phyloP scores from a whole-genome alignment of 1,140 invertebrate genomes.

The Mactra quadrangularis region DNA sequence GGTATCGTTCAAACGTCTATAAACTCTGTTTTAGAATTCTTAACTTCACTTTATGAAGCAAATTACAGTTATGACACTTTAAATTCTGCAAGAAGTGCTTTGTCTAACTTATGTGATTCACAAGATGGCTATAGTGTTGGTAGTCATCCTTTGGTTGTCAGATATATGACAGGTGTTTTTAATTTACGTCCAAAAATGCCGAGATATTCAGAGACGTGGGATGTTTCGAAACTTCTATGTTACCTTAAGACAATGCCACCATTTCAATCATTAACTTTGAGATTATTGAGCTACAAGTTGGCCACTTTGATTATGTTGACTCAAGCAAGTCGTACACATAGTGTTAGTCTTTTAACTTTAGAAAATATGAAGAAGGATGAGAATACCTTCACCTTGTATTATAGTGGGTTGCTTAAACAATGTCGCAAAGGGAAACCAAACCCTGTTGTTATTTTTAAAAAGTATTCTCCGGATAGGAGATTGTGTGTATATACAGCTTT shows the following conservation, averaged over 20 bases:
- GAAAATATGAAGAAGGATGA: constrained; percentile 18
- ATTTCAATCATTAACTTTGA: constrained; percentile 9
- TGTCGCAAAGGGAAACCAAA: constrained; percentile 3
- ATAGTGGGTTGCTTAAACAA: constrained; percentile 37
- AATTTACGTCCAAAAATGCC: constrained; percentile 45
- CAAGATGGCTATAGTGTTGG: constrained; percentile 26
- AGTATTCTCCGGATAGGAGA: constrained; percentile 13
- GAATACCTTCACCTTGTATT: constrained; percentile 1
- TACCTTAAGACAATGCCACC: constrained; percentile 28
- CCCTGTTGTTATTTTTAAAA: constrained; percentile 1
- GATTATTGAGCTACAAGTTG: constrained; percentile 27
- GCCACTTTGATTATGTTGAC: constrained; percentile 14
- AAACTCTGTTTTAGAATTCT: constrained; percentile 50
- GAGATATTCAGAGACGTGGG: constrained; percentile 56
- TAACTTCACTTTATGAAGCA: constrained; percentile 52
- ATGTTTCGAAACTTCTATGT: constrained; percentile 42
- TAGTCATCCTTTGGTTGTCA: constrained; percentile 36
- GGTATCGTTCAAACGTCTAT: constrained; percentile 43
- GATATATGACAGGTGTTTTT: constrained; percentile 56
- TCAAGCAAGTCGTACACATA: constrained; percentile 18
- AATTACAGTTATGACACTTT: constrained; percentile 48
- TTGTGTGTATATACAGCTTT: constrained; percentile 33
- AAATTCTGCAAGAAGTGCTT: constrained; percentile 55
- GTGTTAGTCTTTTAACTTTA: constrained; percentile 12
- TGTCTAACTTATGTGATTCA: constrained; percentile 38